These are phyloP conservation scores for Capitulum mitella DNA, from an alignment of 2,888 invertebrate genomes.

Conservation along the genomic window DNA sequence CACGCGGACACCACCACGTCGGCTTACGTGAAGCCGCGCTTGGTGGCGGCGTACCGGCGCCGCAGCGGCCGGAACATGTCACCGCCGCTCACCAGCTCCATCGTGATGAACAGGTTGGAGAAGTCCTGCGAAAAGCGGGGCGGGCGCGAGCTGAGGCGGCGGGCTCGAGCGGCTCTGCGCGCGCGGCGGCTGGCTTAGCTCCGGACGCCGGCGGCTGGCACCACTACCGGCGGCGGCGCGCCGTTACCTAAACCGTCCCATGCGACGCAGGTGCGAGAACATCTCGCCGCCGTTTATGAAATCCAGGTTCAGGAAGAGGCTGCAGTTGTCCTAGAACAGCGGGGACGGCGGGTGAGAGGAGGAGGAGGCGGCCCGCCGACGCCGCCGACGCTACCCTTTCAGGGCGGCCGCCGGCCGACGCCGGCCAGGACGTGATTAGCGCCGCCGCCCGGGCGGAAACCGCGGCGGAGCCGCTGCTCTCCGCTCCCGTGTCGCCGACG, in stretches of 20 bases:
- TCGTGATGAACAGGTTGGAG: neutral
- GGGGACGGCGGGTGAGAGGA: conserved; percentile 28
- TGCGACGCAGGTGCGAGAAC: conserved; percentile 98
- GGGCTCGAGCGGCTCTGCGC: neutral
- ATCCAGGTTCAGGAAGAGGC: conserved; percentile 99
- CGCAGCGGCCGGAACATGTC: neutral
- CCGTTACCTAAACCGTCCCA: conserved; percentile 71
- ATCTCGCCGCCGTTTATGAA: conserved; percentile 99
- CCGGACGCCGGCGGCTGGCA: neutral
- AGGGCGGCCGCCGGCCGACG: too few species aligned
- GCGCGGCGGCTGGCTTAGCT: neutral
- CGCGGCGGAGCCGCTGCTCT: too few species aligned
- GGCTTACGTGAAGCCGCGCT: neutral
- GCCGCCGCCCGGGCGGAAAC: too few species aligned
- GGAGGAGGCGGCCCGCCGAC: too few species aligned
- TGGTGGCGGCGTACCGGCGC: neutral
- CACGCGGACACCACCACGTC: neutral
- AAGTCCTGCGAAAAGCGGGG: neutral
- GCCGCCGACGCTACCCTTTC: too few species aligned
- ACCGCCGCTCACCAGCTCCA: neutral
- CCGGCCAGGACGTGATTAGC: too few species aligned
- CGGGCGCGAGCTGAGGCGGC: neutral
- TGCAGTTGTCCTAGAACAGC: conserved; percentile 76
- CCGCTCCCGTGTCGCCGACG: too few species aligned
- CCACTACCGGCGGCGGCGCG: neutral